Percentiles rank a stretch among this genome's conserved stretches.
phyloP scores from a whole-genome alignment of 2,888 invertebrate species.

The Synanthedon formicaeformis region DNA sequence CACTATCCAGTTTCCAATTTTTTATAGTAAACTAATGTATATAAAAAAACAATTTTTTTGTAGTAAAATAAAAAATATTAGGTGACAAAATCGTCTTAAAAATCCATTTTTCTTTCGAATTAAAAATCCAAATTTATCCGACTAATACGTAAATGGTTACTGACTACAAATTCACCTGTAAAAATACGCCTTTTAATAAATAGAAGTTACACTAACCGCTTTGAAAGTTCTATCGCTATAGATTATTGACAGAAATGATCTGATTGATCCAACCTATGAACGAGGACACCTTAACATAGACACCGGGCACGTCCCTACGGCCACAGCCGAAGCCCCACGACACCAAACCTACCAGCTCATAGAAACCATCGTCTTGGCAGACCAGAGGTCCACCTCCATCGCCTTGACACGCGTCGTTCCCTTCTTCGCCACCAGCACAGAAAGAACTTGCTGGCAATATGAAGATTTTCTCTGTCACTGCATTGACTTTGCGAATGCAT shows the following conservation, averaged over 20 bases:
- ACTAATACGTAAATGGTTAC: not conserved
- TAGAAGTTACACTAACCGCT: not conserved
- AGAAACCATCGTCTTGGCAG: slow-evolving; percentile 93
- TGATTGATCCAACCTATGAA: slow-evolving; percentile 98
- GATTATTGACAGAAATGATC: slow-evolving; percentile 94
- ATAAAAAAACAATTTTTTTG: no score
- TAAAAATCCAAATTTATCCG: no score
- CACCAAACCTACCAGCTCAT: slow-evolving; percentile 91
- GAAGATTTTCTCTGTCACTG: slow-evolving; percentile 94
- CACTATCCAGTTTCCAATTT: no score
- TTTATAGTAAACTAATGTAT: no score
- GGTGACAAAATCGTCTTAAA: no score
- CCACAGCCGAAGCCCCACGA: slow-evolving; percentile 97
- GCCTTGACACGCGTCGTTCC: slow-evolving; percentile 95
- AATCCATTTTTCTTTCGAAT: no score
- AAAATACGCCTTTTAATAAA: not conserved
- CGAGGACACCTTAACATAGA: slow-evolving; percentile 94
- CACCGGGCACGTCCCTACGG: slow-evolving; percentile 94
- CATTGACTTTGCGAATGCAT: slow-evolving; percentile 92
- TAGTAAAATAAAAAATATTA: no score
- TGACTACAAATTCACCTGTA: not conserved
- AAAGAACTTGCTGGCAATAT: slow-evolving; percentile 93
- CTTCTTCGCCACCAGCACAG: slow-evolving; percentile 93
- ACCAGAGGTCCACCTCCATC: slow-evolving; percentile 95
- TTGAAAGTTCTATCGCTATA: slow-evolving; percentile 51